Base-by-base conservation (phyloP, 1,140 invertebrate species). In the Megalopta genalis region DNA sequence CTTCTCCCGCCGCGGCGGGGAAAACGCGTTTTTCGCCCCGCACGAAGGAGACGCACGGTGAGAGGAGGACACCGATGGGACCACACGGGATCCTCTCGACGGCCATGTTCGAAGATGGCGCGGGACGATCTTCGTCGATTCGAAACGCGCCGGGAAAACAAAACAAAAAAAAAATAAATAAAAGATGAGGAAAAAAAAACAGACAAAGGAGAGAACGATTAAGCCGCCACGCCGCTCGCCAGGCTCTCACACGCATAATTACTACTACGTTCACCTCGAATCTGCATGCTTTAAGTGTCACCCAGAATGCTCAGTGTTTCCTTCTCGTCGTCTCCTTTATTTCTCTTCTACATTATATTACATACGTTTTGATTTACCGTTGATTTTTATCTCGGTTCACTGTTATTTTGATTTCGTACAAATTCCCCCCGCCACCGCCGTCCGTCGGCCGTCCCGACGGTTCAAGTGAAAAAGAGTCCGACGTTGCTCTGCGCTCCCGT, bases 211-310 rank as follows among this genome's bases (percentile, higher is more conserved):
- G 74, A 66, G n/a, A 76, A 76, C 80, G 80, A 78, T 82, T 85
- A 82, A 79, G 54, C 72, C 83, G 83, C 68, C 84, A 80, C 83
- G 84, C 84, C 85, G 84, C 81, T 76, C 83, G 75, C 67, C 75
- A 82, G 75, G 81, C 42, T 86, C 42, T 86, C 81, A 83, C 80
- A 79, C 84, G 49, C 49, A 52, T 52, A 46, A 85, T 74, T 21
- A 85, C 63, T 82, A 81, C 80, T 85, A 85, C 81, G 74, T 85
- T 84, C 83, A 83, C 65, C 87, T 90, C 86, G 86, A 91, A 90
- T 87, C 42, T 93, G 92, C 92, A 92, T 93, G 92, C 91, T 92
- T 92, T 93, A 92, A 92, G 88, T 93, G 92, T 93, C 88, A 88
- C 88, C 88, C 89, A 91, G 92, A 93, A 93, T 93, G 92, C 90